These are phyloP conservation scores for Leptinotarsa haldemani DNA, from an alignment of 2,888 invertebrate genomes.

Conservation along the genomic window DNA sequence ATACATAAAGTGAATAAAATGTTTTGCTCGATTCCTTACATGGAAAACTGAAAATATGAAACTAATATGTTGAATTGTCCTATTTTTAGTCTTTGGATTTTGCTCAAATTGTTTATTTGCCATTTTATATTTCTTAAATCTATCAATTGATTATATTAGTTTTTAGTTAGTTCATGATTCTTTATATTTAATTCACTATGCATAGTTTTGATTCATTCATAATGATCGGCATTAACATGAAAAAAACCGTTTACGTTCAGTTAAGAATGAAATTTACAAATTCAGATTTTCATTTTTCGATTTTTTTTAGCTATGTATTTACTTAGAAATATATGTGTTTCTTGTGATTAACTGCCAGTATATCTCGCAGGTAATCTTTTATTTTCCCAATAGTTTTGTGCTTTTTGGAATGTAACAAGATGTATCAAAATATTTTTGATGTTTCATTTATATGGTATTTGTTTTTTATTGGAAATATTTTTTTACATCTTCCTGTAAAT, in stretches of 20 bases:
- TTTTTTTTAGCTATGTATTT: background rate
- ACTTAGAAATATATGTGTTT: too few species aligned
- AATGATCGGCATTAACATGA: background rate
- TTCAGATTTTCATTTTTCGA: too few species aligned
- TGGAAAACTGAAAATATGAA: background rate
- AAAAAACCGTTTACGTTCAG: too few species aligned
- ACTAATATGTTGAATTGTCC: background rate
- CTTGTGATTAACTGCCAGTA: too few species aligned
- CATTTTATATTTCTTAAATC: background rate
- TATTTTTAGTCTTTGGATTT: background rate
- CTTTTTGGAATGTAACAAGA: conserved; percentile 11
- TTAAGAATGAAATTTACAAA: too few species aligned
- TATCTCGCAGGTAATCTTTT: too few species aligned
- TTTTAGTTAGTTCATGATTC: background rate
- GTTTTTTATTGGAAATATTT: conserved; percentile 12
- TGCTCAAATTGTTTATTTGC: conserved; percentile 10
- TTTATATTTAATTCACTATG: background rate
- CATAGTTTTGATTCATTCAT: background rate
- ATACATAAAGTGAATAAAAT: too few species aligned
- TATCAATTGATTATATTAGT: background rate
- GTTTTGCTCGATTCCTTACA: too few species aligned
- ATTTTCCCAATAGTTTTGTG: background rate
- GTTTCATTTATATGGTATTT: background rate
- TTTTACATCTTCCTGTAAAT: conserved; percentile 16
- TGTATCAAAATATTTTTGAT: conserved; percentile 16